Conservation (phyloP, 92 coral and sea anemone genomes). For the Desmophyllum pertusum region DNA sequence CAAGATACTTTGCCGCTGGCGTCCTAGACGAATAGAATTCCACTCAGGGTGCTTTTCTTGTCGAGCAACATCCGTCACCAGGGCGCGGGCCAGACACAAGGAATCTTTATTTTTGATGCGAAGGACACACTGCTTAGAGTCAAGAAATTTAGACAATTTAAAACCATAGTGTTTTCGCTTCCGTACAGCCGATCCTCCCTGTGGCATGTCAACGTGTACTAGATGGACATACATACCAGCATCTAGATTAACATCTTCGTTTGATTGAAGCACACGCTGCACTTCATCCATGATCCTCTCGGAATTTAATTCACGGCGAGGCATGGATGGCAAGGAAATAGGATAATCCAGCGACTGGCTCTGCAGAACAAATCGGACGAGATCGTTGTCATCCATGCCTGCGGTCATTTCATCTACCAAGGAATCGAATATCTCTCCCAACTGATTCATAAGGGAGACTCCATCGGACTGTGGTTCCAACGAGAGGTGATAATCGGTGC, state of each 20-base stretch:
- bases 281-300: slow-evolving; percentile 10
- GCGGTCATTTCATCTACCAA: neutral
- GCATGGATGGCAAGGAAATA: slow-evolving; percentile 19
- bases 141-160: slow-evolving; percentile 17
- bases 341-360: slow-evolving; percentile 1
- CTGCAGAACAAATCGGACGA: neutral
- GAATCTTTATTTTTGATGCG: slow-evolving; percentile 29
- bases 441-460: neutral
- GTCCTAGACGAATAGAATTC: neutral
- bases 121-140: neutral
- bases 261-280: neutral
- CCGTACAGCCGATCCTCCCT: neutral
- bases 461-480: neutral
- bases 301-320: slow-evolving; percentile 6
- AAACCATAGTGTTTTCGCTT: slow-evolving; percentile 2
- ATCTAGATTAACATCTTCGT: neutral
- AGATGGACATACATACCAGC: neutral
- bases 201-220: slow-evolving; percentile 4
- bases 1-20: neutral
- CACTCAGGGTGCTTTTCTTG: neutral
- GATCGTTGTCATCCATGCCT: neutral
- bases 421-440: neutral
- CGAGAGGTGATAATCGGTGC: neutral
- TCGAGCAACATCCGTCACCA: slow-evolving; percentile 3
- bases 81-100: slow-evolving; percentile 34